Evolutionary conservation across 2,888 invertebrate species (phyloP), one percentile per base, ranked within the genome.

Genomic region (Eulithis testata): DNA sequence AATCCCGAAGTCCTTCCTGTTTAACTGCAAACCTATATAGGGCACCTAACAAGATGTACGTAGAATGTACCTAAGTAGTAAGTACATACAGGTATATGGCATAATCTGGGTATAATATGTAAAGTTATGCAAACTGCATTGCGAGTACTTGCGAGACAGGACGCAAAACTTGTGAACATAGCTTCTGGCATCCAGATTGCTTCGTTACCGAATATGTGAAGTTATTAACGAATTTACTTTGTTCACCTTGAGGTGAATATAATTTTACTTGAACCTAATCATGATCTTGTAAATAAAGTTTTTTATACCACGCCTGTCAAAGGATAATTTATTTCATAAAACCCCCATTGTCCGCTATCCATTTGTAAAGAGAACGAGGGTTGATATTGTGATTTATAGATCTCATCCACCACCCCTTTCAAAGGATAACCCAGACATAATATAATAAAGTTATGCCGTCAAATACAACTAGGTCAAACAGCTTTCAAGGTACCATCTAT

Each of bases 81-180:
- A 49, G 53, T 51, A 66, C 40, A n/a, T 53, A 45, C 43, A n/a
- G 53, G 54, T 47, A 60, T 61, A 64, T 63, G 21, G 21, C 2
- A 58, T 31, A 31, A 31, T 31, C 31, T 31, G 31, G 31, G 31
- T 31, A 40, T 40, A 65, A 64, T 63, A 63, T 72, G 89, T 81
- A 87, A 89, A 91, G 82, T 88, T 90, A 90, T 90, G 89, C 89
- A 86, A 89, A 90, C 82, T 80, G 82, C 79, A 76, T 75, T 76
- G 80, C 77, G 9, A 59, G 58, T 59, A 43, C 27, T 59, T 59
- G 59, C 51, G 77, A 76, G 73, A 67, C 76, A 78, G 80, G 80
- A 86, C 85, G 82, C 81, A 83, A 84, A 87, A 86, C 86, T 86
- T 85, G 84, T 80, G 76, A 6, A 80, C 78, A 77, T 71, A 73